Evolutionary conservation across 1,140 invertebrate genomes (phyloP).

Genomic region (Musca domestica): DNA sequence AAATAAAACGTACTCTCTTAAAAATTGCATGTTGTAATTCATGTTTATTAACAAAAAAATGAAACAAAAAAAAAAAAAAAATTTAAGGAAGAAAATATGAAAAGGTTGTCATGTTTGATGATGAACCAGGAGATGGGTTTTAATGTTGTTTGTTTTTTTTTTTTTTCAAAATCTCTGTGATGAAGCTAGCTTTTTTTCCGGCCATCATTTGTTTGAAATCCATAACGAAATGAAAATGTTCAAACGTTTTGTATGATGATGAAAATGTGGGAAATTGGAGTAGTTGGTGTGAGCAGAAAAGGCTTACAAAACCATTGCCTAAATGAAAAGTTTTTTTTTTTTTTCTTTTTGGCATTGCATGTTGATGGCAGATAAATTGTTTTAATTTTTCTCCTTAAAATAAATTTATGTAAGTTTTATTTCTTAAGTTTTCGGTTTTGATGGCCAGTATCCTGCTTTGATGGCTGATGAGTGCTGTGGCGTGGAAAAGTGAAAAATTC

Average conservation of each 20-base stretch:
- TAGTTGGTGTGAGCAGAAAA: background rate
- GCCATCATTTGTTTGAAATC: background rate
- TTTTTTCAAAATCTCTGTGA: background rate
- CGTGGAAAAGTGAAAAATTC: background rate
- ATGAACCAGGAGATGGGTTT: background rate
- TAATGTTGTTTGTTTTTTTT: background rate
- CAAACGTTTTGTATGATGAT: background rate
- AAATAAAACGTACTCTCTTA: background rate
- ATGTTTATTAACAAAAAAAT: slow-evolving; percentile 2
- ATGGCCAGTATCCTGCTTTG: background rate
- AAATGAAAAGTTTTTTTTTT: background rate
- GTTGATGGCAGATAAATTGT: slow-evolving; percentile 7
- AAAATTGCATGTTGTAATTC: slow-evolving; percentile 17
- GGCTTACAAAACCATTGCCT: background rate
- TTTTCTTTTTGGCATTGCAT: background rate
- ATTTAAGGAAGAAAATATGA: background rate
- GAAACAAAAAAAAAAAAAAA: background rate
- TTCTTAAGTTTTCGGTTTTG: background rate
- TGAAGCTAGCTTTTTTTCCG: no score
- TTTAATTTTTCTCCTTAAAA: background rate
- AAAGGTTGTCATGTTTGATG: slow-evolving; percentile 19
- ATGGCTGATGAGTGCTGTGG: no score
- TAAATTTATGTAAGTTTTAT: background rate
- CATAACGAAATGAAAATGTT: background rate
- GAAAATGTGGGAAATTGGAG: slow-evolving; percentile 23